Percentiles rank a stretch among this genome's conserved stretches.
Conservation (phyloP, 1,140 invertebrate genomes). For the Brachionus rubens region DNA sequence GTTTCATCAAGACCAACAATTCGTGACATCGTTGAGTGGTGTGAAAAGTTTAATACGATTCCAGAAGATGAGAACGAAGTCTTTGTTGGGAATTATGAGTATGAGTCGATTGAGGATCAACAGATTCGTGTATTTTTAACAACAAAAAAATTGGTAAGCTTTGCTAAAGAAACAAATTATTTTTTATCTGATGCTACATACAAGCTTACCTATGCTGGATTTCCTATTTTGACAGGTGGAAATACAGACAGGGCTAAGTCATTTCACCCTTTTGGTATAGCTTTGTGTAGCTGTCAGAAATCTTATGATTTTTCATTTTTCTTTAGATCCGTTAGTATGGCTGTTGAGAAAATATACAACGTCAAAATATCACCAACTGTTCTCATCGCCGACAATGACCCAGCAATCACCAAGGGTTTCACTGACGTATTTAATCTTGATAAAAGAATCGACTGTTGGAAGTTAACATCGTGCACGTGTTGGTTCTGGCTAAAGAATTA, state of each 20-base stretch:
- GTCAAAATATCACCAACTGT: neutral
- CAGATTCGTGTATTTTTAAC: neutral
- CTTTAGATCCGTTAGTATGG: neutral
- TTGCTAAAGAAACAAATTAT: neutral
- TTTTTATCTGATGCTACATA: neutral
- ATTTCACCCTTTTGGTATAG: slow-evolving; percentile 17
- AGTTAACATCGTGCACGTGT: neutral
- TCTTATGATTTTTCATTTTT: neutral
- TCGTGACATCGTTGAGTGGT: neutral
- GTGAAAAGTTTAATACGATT: neutral
- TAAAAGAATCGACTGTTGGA: neutral
- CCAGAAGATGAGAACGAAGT: neutral
- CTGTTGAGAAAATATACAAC: neutral
- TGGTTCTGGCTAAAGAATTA: neutral
- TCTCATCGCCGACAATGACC: neutral
- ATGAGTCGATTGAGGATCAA: neutral
- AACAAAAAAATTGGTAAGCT: neutral
- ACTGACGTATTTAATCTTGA: neutral
- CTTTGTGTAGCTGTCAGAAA: neutral
- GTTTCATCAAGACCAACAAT: neutral
- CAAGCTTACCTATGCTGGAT: neutral
- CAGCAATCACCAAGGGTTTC: neutral
- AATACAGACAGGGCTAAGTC: neutral
- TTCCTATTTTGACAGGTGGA: neutral
- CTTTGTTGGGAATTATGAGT: neutral